Evolutionary conservation across 2,888 invertebrate genomes (phyloP).

Genomic region (Lithophane semibrunnea): DNA sequence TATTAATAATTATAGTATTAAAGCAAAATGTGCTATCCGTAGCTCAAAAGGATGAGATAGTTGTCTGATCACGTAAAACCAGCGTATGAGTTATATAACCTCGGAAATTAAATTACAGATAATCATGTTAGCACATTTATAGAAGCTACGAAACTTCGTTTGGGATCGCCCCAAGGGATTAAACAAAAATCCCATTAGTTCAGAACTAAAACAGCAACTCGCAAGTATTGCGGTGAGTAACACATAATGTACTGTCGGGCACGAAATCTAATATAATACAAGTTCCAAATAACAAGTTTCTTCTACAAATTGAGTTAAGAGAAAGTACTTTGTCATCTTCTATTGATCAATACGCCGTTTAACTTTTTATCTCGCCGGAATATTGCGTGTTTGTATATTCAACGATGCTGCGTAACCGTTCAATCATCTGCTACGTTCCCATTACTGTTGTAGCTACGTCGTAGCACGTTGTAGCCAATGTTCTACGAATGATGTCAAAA

Average conservation of each 20-base stretch:
- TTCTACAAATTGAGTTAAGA: slow-evolving; percentile 26
- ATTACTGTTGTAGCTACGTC: slow-evolving; percentile 6
- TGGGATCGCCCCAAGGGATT: slow-evolving; percentile 47
- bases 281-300: slow-evolving; percentile 38
- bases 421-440: slow-evolving; percentile 14
- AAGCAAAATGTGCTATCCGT: background rate
- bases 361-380: background rate
- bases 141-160: slow-evolving; percentile 24
- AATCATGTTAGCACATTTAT: slow-evolving; percentile 17
- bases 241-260: slow-evolving; percentile 32
- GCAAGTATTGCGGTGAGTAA: slow-evolving; percentile 54
- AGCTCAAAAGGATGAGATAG: background rate
- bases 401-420: slow-evolving; percentile 13
- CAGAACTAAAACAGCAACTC: slow-evolving; percentile 64
- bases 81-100: background rate
- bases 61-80: background rate
- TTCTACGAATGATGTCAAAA: background rate
- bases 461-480: background rate
- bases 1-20: background rate
- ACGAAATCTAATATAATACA: slow-evolving; percentile 50
- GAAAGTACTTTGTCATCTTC: slow-evolving; percentile 18
- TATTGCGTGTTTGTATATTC: slow-evolving; percentile 17
- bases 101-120: slow-evolving; percentile 11
- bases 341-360: slow-evolving; percentile 4
- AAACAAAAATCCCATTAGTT: slow-evolving; percentile 71